Evolutionary conservation across 1,140 invertebrate genomes (phyloP), one percentile per base, ranked within the genome.

Genomic region (Parasteatoda tepidariorum): DNA sequence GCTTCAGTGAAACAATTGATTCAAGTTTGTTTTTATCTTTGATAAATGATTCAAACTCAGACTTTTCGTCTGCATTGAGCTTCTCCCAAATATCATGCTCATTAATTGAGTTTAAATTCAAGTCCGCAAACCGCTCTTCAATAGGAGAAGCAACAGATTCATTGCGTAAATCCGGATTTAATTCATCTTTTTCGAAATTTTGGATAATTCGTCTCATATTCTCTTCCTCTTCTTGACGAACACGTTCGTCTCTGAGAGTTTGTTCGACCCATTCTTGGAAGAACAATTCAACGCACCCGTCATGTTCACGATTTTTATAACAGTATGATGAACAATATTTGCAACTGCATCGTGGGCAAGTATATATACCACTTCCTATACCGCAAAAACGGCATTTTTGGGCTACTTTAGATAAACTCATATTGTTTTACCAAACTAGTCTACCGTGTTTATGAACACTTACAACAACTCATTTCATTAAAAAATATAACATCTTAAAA

Each of bases 241-340:
- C 38, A 15, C 22, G 33, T 30, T 59, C 48, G 24, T 68, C 34
- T 24, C 61, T 41, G 0, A 82, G 55, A 41, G 54, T 57, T 34
- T 64, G 7, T 41, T 82, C 55, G 18, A 82, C 66, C 78, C 78
- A 82, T 59, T 71, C 64, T 41, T 31, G 24, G 26, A 48, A 82
- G 48, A 82, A 82, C 2, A 66, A 24, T 71, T 82, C 78, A 24
- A 66, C 71, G n/a, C 78, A 82, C 5, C n/a, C 15, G 11, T 41
- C 24, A n/a, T 82, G 78, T 26, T 59, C 66, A 9, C 26, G 66
- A 31, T 31, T 34, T 82, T 82, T 82, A 30, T 82, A 82, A 30
- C 78, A 82, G 24, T 22, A 15, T 38, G 78, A 70, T 6, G 66
- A 70, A 33, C 78, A 82, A 54, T 70, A 82, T 22, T 62, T 82